phyloP scores from a whole-genome alignment of 2,797 vertebrate species.

The Lepilemur septentrionalis region DNA sequence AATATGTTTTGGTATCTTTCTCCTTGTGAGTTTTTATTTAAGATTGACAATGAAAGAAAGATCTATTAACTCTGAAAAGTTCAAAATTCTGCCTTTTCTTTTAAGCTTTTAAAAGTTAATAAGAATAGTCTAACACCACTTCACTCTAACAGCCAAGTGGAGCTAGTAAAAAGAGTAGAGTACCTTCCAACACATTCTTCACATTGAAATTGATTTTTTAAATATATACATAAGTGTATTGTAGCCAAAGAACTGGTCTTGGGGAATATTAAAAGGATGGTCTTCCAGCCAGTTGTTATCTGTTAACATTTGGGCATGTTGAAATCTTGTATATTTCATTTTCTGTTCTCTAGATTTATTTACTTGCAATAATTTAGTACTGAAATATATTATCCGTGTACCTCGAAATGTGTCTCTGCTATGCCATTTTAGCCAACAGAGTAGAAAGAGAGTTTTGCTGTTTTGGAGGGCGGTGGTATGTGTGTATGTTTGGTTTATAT shows the following conservation, averaged over 20 bases:
- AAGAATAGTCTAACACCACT: neutral
- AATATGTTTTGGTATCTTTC: neutral
- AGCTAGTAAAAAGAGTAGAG: neutral
- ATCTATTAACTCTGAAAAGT: neutral
- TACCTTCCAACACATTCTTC: neutral
- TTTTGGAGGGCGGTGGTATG: neutral
- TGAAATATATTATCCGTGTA: neutral
- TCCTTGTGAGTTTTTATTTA: neutral
- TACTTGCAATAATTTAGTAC: neutral
- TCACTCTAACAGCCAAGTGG: neutral
- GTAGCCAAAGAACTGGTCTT: neutral
- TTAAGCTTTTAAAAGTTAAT: neutral
- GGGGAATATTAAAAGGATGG: neutral
- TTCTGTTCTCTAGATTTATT: neutral
- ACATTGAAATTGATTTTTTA: neutral
- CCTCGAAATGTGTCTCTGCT: neutral
- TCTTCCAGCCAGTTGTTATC: neutral
- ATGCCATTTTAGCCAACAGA: neutral
- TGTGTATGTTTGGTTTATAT: neutral
- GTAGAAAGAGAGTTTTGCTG: neutral
- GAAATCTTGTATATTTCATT: neutral
- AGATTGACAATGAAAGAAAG: neutral
- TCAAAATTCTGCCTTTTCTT: neutral
- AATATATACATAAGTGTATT: neutral
- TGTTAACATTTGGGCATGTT: neutral